A percentile compares a stretch with the other conserved stretches of the same genome.
phyloP scores from a whole-genome alignment of 2,797 vertebrate species.

The Agapornis canus region DNA sequence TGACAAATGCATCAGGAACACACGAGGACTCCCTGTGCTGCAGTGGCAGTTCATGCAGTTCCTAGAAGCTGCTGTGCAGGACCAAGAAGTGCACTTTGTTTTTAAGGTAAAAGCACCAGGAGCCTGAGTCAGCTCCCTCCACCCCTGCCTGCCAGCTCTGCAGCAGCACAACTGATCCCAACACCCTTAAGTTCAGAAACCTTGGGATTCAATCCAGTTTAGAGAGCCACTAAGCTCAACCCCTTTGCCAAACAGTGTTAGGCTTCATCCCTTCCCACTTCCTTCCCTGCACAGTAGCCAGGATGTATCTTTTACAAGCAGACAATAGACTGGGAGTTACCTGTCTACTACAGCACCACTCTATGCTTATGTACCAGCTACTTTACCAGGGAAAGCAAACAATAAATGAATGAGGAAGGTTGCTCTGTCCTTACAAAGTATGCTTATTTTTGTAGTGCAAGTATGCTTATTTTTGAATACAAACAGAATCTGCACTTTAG shows the following conservation, averaged over 20 bases:
- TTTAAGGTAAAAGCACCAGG: neutral
- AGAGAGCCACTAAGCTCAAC: neutral
- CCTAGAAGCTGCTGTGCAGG: neutral
- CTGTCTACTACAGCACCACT: neutral
- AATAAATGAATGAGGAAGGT: neutral
- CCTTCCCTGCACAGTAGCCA: neutral
- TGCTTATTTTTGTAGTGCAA: constrained; percentile 31
- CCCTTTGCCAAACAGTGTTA: neutral
- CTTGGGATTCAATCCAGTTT: neutral
- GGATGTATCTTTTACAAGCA: neutral
- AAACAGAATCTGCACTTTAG: constrained; percentile 74
- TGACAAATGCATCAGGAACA: neutral
- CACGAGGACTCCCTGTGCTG: neutral
- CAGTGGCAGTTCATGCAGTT: neutral
- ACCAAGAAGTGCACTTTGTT: neutral
- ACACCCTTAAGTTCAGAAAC: neutral
- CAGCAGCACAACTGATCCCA: neutral
- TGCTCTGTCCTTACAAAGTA: neutral
- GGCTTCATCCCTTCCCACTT: neutral
- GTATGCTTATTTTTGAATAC: neutral
- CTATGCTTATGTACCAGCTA: neutral
- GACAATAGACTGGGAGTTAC: neutral
- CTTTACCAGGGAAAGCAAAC: neutral
- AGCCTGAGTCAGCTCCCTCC: neutral
- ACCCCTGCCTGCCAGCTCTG: neutral